Base-by-base conservation (phyloP, 37 sponge, comb jelly and placozoan genomes). In the Spongia lamella region DNA sequence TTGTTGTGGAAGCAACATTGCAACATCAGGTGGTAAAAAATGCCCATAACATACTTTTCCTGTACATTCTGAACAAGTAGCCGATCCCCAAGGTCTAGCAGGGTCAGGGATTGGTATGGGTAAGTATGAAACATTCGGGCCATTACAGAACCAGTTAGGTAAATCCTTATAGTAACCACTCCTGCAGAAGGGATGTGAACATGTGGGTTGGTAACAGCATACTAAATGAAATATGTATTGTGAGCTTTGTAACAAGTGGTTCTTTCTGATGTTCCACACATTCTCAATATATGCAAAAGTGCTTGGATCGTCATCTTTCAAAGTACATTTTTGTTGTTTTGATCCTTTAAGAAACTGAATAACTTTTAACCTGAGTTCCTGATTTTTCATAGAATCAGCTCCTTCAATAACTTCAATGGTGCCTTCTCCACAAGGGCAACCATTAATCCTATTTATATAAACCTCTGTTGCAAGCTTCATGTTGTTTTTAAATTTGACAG, bases 271-370 rank as follows among this genome's bases (percentile, higher is more conserved):
- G 17, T 9, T 35, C 53, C 67, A 66, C 11, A 66, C 67, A 13
- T 35, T 66, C 13, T 33, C 38, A 33, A 66, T 22, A 40, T 66
- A 33, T 15, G 24, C 6, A 66, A 37, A 66, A 66, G 22, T n/a
- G 39, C 35, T 19, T 22, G 67, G 35, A 22, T 66, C 24, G 20
- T 66, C 67, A 66, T 66, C 22, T 29, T 66, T 15, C 13, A 66
- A 40, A 52, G 53, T 31, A 14, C 54, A 9, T 24, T 67, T 67
- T 27, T 49, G 19, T 17, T 63, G 14, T 7, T 76, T n/a, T 38
- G 82, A 63, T 21, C 82, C 74, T 34, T 81, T 81, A 51, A 81
- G 36, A 47, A 50, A 81, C 20, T 21, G 16, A 6, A 36, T 69
- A 19, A 79, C 20, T 17, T 80, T 11, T 32, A 63, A 53, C 16